Percentiles rank a stretch among this genome's conserved stretches.
phyloP scores from a whole-genome alignment of 2,797 vertebrate species.

The Atherinosoma microstoma region DNA sequence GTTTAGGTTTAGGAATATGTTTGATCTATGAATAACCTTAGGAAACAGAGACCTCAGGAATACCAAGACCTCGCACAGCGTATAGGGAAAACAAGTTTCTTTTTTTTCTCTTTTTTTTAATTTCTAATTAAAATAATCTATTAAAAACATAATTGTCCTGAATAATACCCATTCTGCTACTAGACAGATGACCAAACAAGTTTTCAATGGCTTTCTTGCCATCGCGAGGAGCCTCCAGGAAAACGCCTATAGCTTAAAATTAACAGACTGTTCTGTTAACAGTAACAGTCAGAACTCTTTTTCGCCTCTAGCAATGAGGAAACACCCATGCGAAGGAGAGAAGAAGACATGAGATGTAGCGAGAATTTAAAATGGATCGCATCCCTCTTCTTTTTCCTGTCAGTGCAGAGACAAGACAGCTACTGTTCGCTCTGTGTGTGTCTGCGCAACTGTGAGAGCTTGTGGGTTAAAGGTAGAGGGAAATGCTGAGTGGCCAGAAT shows the following conservation, averaged over 20 bases:
- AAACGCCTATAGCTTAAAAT: conserved; percentile 41
- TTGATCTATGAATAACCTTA: conserved; percentile 9
- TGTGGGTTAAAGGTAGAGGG: conserved; percentile 48
- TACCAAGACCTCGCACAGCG: conserved; percentile 21
- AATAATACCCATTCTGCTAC: conserved; percentile 27
- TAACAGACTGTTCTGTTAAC: conserved; percentile 49
- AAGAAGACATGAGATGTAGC: conserved; percentile 66
- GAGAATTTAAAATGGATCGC: conserved; percentile 76
- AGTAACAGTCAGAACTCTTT: conserved; percentile 37
- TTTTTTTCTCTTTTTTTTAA: conserved; percentile 28
- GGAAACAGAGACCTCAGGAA: conserved; percentile 22
- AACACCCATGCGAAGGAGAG: conserved; percentile 59
- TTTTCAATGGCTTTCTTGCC: conserved; percentile 42
- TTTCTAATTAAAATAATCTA: conserved; percentile 67
- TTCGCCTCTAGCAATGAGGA: conserved; percentile 50
- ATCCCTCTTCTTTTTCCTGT: conserved; percentile 75
- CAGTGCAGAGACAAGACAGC: conserved; percentile 75
- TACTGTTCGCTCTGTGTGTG: conserved; percentile 68
- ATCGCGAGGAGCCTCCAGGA: conserved; percentile 31
- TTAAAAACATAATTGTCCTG: conserved; percentile 44
- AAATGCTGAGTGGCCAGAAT: conserved; percentile 81
- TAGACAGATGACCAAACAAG: conserved; percentile 38
- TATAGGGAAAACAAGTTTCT: conserved; percentile 34
- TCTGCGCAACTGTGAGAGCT: conserved; percentile 26
- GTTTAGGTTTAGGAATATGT: conserved; percentile 13